A percentile compares a stretch with the other conserved stretches of the same genome.
These are phyloP conservation scores for Rugalucina vietnamica DNA, from an alignment of 2,888 invertebrate genomes.

Conservation along the genomic window DNA sequence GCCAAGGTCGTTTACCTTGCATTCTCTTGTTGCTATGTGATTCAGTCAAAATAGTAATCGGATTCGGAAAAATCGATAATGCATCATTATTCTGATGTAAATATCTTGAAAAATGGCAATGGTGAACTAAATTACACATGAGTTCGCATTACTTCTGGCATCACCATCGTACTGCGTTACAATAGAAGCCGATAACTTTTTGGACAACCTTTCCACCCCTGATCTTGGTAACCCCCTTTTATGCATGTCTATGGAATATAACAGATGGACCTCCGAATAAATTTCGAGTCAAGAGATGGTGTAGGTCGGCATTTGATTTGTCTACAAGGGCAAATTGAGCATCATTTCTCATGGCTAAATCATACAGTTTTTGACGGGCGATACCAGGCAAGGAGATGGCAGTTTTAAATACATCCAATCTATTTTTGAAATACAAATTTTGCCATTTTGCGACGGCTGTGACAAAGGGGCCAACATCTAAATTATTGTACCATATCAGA, in stretches of 20 bases:
- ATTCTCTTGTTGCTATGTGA: too few species aligned
- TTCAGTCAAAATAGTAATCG: too few species aligned
- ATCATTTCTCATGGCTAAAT: too few species aligned
- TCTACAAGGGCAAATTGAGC: conserved; percentile 25
- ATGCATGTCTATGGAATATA: conserved; percentile 35
- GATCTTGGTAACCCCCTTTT: too few species aligned
- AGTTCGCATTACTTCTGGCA: too few species aligned
- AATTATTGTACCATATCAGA: neutral
- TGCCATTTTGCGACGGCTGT: neutral
- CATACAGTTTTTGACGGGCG: neutral
- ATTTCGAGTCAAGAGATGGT: conserved; percentile 22
- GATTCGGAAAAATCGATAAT: too few species aligned
- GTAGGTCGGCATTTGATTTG: conserved; percentile 17
- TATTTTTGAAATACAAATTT: neutral
- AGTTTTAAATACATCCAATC: neutral
- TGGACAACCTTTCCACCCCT: conserved; percentile 21
- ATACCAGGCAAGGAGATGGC: neutral
- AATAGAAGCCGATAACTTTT: conserved; percentile 45
- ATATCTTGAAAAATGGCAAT: too few species aligned
- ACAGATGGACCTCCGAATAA: conserved; percentile 24
- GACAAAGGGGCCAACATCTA: neutral
- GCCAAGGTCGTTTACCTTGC: too few species aligned
- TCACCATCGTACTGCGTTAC: too few species aligned
- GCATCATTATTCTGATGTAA: too few species aligned
- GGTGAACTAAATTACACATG: too few species aligned